Base-by-base conservation (phyloP, 2,113 vertebrate species). In the Oreotrochilus melanogaster region DNA sequence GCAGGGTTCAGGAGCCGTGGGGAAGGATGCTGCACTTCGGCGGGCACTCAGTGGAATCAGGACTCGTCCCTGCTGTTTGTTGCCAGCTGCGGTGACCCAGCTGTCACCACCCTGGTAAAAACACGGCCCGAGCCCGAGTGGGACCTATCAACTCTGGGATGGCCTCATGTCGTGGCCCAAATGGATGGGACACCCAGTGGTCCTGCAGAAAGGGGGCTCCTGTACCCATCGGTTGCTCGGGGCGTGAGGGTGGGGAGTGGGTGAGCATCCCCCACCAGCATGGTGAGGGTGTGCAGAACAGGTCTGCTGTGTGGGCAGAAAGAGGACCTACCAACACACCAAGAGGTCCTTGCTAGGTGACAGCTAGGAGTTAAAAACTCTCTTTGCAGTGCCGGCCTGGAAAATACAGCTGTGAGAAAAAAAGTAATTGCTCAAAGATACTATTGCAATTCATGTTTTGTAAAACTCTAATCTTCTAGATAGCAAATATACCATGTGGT, bases 11-110 rank as follows among this genome's bases (percentile, higher is more conserved):
- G 25, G 72, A 3, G 16, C 5, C 2, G 18, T 3, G 21, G 31
- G 8, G 5, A 6, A 2, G 60, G 42, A 2, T 1, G 69, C 45
- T 1, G 33, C 23, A 0, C 0, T 0, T 7, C 54, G 1, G 11
- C 3, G 11, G 43, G 70, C 1, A 5, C 11, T 9, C 23, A 2
- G 4, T 53, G 1, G 45, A 67, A 9, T 14, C 33, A 0, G 83
- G 25, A 4, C 4, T 4, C 31, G 1, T 60, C 2, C 8, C 42
- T 5, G 42, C 6, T 9, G n/a, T 51, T 7, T 9, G n/a, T 51
- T 7, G 11, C 14, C 69, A 18, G 51, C 47, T 1, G 53, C 17
- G 12, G 23, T 1, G 39, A 4, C 69, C 18, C 24, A 3, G 42
- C 53, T 53, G 65, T 2, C 88, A 25, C 43, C 16, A 6, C 17